These are phyloP conservation scores for Ostrea denselamellosa DNA, from an alignment of 1,140 invertebrate species.

Conservation along the genomic window DNA sequence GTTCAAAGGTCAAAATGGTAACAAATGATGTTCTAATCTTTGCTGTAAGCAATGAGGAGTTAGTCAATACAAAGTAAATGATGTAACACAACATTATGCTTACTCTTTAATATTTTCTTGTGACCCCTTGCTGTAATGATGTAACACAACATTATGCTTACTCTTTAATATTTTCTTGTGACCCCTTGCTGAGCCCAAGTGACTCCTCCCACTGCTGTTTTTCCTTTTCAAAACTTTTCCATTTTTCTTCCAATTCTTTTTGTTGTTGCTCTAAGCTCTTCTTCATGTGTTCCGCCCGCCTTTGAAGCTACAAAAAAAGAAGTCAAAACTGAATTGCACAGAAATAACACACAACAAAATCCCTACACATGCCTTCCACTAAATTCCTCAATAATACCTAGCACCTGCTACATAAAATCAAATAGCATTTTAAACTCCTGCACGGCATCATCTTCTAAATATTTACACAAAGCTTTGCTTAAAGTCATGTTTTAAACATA, in stretches of 20 bases:
- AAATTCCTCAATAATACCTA: neutral
- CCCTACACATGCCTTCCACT: neutral
- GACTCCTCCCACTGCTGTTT: slow-evolving; percentile 91
- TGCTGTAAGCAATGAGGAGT: too few species aligned
- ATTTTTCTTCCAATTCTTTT: slow-evolving; percentile 93
- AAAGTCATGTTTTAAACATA: neutral
- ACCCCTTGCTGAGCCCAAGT: slow-evolving; percentile 70
- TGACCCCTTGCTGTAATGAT: slow-evolving; percentile 53
- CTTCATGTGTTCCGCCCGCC: slow-evolving; percentile 79
- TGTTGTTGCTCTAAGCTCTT: slow-evolving; percentile 85
- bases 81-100: slow-evolving; percentile 46
- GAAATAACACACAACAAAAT: too few species aligned
- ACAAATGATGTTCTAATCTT: too few species aligned
- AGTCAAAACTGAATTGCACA: too few species aligned
- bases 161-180: slow-evolving; percentile 76
- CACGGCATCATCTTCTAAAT: neutral
- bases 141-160: slow-evolving; percentile 55
- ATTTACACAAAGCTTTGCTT: neutral
- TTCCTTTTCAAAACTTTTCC: slow-evolving; percentile 91
- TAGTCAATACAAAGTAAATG: too few species aligned
- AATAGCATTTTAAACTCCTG: neutral
- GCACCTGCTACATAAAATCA: neutral
- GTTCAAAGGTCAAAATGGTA: too few species aligned
- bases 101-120: slow-evolving; percentile 76
- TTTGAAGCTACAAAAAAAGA: slow-evolving; percentile 73